Evolutionary conservation across 1,140 invertebrate genomes (phyloP).

Genomic region (Rhopalosiphum maidis): DNA sequence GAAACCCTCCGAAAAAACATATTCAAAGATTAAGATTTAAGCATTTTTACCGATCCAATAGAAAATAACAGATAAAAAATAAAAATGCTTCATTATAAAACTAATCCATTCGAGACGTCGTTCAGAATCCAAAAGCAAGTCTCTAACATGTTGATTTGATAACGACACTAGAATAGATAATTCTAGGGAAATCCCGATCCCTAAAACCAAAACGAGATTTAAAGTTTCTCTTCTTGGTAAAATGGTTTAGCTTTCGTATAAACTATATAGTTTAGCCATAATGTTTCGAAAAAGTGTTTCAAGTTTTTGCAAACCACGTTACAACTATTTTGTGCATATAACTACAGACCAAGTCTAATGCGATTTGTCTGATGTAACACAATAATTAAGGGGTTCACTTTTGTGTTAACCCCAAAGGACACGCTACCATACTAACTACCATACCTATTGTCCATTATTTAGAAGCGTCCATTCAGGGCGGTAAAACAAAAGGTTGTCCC

Average conservation of each 20-base stretch:
- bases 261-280: not conserved
- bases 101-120: not conserved
- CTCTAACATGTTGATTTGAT: not conserved
- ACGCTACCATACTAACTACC: not conserved
- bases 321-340: not conserved
- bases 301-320: not conserved
- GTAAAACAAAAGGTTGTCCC: slow-evolving; percentile 43
- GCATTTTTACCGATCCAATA: too few relatives aligned
- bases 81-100: not conserved
- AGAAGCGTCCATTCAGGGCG: slow-evolving; percentile 10
- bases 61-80: not conserved
- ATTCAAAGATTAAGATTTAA: too few relatives aligned
- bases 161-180: not conserved
- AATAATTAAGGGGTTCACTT: slow-evolving; percentile 40
- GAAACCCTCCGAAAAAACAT: too few relatives aligned
- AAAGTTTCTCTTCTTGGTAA: not conserved
- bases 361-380: slow-evolving; percentile 28
- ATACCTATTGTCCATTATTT: slow-evolving; percentile 39
- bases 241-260: not conserved
- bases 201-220: not conserved
- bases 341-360: not conserved
- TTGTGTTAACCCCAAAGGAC: slow-evolving; percentile 38
- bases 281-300: not conserved
- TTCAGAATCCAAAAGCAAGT: not conserved
- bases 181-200: not conserved